These are phyloP conservation scores for Hylaeus volcanicus DNA, from an alignment of 1,140 invertebrate genomes.

Conservation along the genomic window DNA sequence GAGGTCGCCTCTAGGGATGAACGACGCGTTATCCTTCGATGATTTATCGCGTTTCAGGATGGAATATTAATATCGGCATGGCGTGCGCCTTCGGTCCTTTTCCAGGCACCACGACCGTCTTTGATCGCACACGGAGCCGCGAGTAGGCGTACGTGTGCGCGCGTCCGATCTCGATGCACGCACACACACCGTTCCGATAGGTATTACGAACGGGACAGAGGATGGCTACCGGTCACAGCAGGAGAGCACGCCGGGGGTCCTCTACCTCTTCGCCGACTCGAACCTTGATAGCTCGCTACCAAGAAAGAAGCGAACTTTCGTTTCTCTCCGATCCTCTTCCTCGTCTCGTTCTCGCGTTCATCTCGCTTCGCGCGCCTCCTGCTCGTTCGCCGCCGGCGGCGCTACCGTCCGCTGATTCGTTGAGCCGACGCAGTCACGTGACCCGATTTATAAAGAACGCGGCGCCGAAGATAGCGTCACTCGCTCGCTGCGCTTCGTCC, in stretches of 20 bases:
- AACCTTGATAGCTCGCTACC: slow-evolving; percentile 63
- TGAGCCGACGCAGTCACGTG: slow-evolving; percentile 47
- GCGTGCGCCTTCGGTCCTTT: slow-evolving; percentile 54
- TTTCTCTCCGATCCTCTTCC: slow-evolving; percentile 37
- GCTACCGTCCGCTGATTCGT: slow-evolving; percentile 56
- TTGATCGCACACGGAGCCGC: slow-evolving; percentile 17
- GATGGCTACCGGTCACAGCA: slow-evolving; percentile 80
- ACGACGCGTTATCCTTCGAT: slow-evolving; percentile 49
- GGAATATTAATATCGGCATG: slow-evolving; percentile 75
- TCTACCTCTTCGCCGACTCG: slow-evolving; percentile 69
- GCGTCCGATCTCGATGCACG: slow-evolving; percentile 26
- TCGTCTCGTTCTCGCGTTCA: slow-evolving; percentile 17
- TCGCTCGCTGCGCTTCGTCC: slow-evolving; percentile 39
- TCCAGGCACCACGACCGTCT: slow-evolving; percentile 18
- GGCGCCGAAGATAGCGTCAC: slow-evolving; percentile 36
- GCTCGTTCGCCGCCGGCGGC: slow-evolving; percentile 12
- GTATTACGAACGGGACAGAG: slow-evolving; percentile 79
- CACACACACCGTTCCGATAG: slow-evolving; percentile 57
- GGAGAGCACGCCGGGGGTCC: slow-evolving; percentile 79
- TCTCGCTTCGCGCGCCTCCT: slow-evolving; percentile 13
- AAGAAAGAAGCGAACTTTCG: slow-evolving; percentile 70
- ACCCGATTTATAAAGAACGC: slow-evolving; percentile 58
- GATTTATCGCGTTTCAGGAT: slow-evolving; percentile 65
- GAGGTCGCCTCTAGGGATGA: slow-evolving; percentile 50
- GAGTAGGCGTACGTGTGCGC: slow-evolving; percentile 20